Conservation (phyloP, 2,113 vertebrate genomes). For the Engystomops pustulosus region DNA sequence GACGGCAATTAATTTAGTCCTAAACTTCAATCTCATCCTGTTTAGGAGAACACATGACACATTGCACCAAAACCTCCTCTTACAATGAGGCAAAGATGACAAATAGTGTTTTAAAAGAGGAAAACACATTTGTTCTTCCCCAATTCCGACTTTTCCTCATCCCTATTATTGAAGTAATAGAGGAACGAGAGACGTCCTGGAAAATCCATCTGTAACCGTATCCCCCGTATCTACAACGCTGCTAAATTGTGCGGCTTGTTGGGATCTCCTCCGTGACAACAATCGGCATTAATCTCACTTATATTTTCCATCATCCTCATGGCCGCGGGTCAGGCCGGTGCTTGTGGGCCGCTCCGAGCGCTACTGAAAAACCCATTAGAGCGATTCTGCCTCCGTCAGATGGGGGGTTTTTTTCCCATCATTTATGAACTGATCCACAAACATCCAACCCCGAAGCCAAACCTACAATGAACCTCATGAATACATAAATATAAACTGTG, state of each 20-base stretch:
- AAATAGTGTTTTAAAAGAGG: conserved; percentile 36
- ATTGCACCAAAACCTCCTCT: too few species aligned
- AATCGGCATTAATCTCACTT: conserved; percentile 95
- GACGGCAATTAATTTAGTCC: neutral
- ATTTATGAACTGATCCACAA: conserved; percentile 40
- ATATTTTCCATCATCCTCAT: conserved; percentile 86
- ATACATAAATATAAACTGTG: neutral
- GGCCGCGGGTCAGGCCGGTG: conserved; percentile 60
- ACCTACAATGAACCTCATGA: neutral
- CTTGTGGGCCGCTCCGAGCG: neutral
- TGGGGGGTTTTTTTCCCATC: neutral
- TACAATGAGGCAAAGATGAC: neutral
- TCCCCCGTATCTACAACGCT: conserved; percentile 80
- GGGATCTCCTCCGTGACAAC: conserved; percentile 96
- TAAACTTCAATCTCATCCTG: conserved; percentile 13
- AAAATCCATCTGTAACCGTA: conserved; percentile 94
- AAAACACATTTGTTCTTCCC: conserved; percentile 13
- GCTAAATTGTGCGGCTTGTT: conserved; percentile 85
- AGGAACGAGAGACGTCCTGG: conserved; percentile 91
- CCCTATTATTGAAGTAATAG: conserved; percentile 88
- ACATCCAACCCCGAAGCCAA: neutral
- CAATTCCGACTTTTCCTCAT: conserved; percentile 86
- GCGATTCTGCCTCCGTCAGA: neutral
- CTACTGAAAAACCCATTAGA: conserved; percentile 40
- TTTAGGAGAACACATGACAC: neutral